Percentiles rank a stretch among this genome's conserved stretches.
Conservation (phyloP, 1,140 invertebrate genomes). For the Ganaspis sp. region DNA sequence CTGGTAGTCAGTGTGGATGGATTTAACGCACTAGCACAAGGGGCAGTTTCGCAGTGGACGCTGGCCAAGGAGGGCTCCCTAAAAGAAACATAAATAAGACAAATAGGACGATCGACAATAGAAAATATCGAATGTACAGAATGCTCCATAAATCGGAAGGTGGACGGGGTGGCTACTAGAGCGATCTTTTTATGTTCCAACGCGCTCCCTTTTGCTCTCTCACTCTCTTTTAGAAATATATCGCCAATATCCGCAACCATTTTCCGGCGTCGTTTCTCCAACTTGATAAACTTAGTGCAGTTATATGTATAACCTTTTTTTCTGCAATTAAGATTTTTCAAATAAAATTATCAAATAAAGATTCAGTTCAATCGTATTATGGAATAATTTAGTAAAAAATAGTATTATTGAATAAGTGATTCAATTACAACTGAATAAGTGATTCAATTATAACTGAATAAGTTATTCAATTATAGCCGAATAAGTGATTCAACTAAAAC, state of each 20-base stretch:
- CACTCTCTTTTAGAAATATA: slow-evolving; percentile 56
- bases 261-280: slow-evolving; percentile 63
- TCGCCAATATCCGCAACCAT: slow-evolving; percentile 70
- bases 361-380: too few species aligned
- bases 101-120: slow-evolving; percentile 75
- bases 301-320: not conserved
- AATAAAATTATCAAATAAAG: too few species aligned
- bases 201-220: slow-evolving; percentile 67
- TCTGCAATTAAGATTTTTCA: too few species aligned
- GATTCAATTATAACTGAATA: too few species aligned
- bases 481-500: too few species aligned
- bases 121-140: slow-evolving; percentile 76
- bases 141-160: slow-evolving; percentile 74
- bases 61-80: slow-evolving; percentile 66
- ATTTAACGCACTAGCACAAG: slow-evolving; percentile 59
- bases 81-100: slow-evolving; percentile 77
- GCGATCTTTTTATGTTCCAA: slow-evolving; percentile 75
- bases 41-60: slow-evolving; percentile 60
- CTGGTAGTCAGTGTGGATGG: slow-evolving; percentile 49
- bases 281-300: slow-evolving; percentile 19
- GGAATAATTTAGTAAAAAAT: too few species aligned
- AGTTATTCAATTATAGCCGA: too few species aligned
- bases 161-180: slow-evolving; percentile 52
- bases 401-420: too few species aligned
- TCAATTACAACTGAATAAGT: too few species aligned